Evolutionary conservation across 64 coral and sea anemone genomes (phyloP).

Genomic region (Stichodactyla mertensii): DNA sequence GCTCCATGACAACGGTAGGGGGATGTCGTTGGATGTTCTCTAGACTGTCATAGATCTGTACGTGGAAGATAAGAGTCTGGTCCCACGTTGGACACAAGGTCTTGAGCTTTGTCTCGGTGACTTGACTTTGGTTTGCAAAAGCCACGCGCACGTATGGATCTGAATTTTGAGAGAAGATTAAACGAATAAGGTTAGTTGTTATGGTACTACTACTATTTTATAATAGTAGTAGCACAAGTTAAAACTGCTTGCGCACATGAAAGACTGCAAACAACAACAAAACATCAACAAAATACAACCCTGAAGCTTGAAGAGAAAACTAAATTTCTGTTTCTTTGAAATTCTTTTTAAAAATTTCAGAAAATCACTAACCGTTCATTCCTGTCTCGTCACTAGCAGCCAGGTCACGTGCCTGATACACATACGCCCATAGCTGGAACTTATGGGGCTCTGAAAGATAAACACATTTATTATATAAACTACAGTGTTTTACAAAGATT

Average conservation of each 20-base stretch:
- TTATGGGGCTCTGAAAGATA: slow-evolving; percentile 41
- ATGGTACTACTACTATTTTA: too few relatives aligned
- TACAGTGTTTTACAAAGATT: too few relatives aligned
- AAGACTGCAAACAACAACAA: not conserved
- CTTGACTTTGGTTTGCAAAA: slow-evolving; percentile 74
- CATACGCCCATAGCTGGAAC: slow-evolving; percentile 56
- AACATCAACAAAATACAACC: not conserved
- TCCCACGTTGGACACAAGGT: slow-evolving; percentile 90
- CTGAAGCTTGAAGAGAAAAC: too few relatives aligned
- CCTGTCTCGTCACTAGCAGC: slow-evolving; percentile 51
- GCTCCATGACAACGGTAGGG: slow-evolving; percentile 63
- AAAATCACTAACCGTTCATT: slow-evolving; percentile 34
- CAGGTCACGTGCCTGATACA: slow-evolving; percentile 62
- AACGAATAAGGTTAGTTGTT: not conserved
- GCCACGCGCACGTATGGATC: slow-evolving; percentile 78
- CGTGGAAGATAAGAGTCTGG: slow-evolving; percentile 81
- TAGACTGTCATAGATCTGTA: slow-evolving; percentile 70
- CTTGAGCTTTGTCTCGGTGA: slow-evolving; percentile 56
- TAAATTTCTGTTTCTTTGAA: too few relatives aligned
- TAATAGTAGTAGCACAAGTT: too few relatives aligned
- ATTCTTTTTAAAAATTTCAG: too few relatives aligned
- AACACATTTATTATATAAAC: not conserved
- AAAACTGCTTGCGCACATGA: too few relatives aligned
- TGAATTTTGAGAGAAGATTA: not conserved
- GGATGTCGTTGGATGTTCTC: slow-evolving; percentile 62